Base-by-base conservation (phyloP, 2,113 vertebrate species). In the Charadrius vociferus region DNA sequence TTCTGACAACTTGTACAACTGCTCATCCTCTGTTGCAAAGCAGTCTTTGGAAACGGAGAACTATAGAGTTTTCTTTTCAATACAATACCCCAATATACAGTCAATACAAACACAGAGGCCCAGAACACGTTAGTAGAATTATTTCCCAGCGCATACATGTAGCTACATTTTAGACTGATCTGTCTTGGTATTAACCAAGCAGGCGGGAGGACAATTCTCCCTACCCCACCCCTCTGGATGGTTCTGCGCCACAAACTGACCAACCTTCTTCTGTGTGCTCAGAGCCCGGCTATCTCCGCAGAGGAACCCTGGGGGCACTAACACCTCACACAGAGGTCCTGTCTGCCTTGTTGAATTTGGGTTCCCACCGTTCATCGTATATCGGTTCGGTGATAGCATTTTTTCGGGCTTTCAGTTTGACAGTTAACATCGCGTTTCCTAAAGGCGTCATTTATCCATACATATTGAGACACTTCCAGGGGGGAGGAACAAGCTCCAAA, bases 171-270 rank as follows among this genome's bases (percentile, higher is more conserved):
- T 17, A 32, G 36, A 12, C 24, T 56, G 27, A 63, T 32, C 13
- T 21, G 19, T 14, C 24, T 52, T 14, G 3, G 7, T 4, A 14
- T 6, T 18, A 39, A 17, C 9, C 19, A 26, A 30, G n/a, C 8
- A 10, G 13, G 23, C 3, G 11, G 47, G 45, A 55, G 29, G 41
- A 62, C 4, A 0, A 43, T 12, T 10, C 1, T 3, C n/a, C 16
- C 15, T 23, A 26, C 7, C 47, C 27, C 20, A 22, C 10, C 16
- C 13, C 7, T 24, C 32, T 18, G 32, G 10, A 37, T 6, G 20
- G 30, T 18, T 7, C 39, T 6, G 12, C 0, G 4, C 34, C 37
- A 26, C 39, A 23, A 45, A 58, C 0, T 1, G 21, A 36, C 0
- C 1, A 36, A 12, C 20, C 27, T 29, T 36, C 4, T 50, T 1